Base-by-base conservation (phyloP, 2,888 invertebrate genomes). In the Habroteleia sp. region DNA sequence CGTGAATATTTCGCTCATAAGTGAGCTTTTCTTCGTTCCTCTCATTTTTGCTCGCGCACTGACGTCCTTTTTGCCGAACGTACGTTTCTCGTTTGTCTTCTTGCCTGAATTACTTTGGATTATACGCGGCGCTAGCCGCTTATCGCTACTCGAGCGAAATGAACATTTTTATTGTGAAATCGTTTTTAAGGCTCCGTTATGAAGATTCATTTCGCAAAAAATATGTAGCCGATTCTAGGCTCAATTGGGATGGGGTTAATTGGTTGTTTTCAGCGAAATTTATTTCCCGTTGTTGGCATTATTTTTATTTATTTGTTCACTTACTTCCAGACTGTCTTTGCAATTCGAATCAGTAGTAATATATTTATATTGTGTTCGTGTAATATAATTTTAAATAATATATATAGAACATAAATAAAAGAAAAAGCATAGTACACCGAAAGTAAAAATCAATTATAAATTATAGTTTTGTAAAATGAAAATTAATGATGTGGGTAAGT, bases 81-180 rank as follows among this genome's bases (percentile, higher is more conserved):
- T 69, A 69, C 69, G 65, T 56, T 74, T 74, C 60, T 74, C 69
- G 65, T 74, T 74, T 74, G 60, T 75, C 75, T 75, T 71, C 60
- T 52, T 42, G 71, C 58, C 42, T 58, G 65, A 65, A 71, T 75
- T 71, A 65, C 69, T 71, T 65, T 42, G 69, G 71, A 69, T 74
- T 74, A 74, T 69, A 65, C 65, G 63, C 41, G 16, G 66, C 29
- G 41, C 58, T 54, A 58, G 50, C 25, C 65, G 65, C 52, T 65
- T 71, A 75, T 69, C 63, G 69, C 63, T 29, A 65, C 58, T 54
- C 35, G 37, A 63, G 58, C 54, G 60, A 71, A 50, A 62, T 62
- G 65, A 63, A 56, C 72, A 65, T 50, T 72, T 72, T 72, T 72
- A 72, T 72, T 65, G 35, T 37, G 37, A 58, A 65, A 48, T 50